Evolutionary conservation across 2,888 invertebrate species (phyloP).

Genomic region (Yponomeuta cagnagella): DNA sequence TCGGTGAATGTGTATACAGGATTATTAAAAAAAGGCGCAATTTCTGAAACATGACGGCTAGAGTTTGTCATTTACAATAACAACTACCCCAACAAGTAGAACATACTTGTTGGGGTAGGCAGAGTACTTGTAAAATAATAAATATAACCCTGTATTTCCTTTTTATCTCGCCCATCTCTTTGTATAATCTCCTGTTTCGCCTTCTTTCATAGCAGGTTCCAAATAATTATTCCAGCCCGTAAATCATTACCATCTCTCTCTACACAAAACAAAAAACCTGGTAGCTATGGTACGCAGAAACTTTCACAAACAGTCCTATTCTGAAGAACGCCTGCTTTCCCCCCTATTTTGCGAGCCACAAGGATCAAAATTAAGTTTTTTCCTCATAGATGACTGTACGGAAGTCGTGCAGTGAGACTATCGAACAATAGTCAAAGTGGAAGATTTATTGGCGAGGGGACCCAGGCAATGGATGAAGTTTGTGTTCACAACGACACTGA

Average conservation of each 20-base stretch:
- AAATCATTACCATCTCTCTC: not conserved
- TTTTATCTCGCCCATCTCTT: too few relatives aligned
- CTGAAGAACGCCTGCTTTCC: not conserved
- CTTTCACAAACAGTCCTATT: not conserved
- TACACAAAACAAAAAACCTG: too few relatives aligned
- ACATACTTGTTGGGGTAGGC: too few relatives aligned
- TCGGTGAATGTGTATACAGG: too few relatives aligned
- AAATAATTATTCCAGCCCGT: not conserved
- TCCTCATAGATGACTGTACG: not conserved
- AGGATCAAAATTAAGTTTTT: not conserved
- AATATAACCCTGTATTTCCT: too few relatives aligned
- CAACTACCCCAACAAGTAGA: too few relatives aligned
- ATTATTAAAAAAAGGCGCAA: too few relatives aligned
- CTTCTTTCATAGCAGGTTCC: not conserved
- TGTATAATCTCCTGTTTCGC: too few relatives aligned
- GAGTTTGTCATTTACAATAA: too few relatives aligned
- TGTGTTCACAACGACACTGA: constrained; percentile 8
- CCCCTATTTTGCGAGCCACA: not conserved
- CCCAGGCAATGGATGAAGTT: constrained; percentile 11
- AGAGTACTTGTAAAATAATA: too few relatives aligned
- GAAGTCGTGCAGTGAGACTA: constrained; percentile 1
- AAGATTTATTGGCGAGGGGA: constrained; percentile 8
- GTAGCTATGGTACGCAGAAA: not conserved
- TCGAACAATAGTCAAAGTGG: constrained; percentile 17
- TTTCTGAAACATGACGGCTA: too few relatives aligned